These are phyloP conservation scores for Aurelia sp. DNA, from an alignment of 30 jellyfish, hydroid and myxozoan species.

Conservation along the genomic window DNA sequence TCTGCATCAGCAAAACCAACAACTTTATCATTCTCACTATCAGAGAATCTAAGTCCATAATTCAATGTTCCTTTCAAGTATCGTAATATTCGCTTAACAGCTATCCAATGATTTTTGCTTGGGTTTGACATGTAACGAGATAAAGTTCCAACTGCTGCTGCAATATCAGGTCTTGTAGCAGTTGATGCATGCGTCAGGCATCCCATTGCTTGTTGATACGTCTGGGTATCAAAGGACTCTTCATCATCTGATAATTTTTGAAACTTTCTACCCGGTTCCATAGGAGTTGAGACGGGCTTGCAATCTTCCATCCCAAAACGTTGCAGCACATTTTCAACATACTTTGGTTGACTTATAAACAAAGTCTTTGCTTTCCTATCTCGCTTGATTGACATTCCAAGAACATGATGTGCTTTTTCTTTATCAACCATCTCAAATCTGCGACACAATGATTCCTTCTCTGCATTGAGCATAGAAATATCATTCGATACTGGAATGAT, in stretches of 20 bases:
- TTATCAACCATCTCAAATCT: slow-evolving; percentile 26
- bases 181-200: slow-evolving; percentile 57
- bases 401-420: slow-evolving; percentile 28
- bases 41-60: too few relatives aligned
- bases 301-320: slow-evolving; percentile 74
- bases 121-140: slow-evolving; percentile 65
- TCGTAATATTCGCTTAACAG: too few relatives aligned
- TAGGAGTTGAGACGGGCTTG: slow-evolving; percentile 63
- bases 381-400: slow-evolving; percentile 49
- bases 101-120: slow-evolving; percentile 71
- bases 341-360: slow-evolving; percentile 49
- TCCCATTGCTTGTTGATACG: slow-evolving; percentile 61
- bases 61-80: too few relatives aligned
- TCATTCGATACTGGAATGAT: slow-evolving; percentile 53
- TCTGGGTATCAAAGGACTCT: slow-evolving; percentile 33
- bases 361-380: slow-evolving; percentile 3
- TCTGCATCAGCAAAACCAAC: too few relatives aligned
- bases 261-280: neutral
- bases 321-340: slow-evolving; percentile 52
- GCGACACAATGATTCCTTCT: neutral
- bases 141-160: slow-evolving; percentile 68
- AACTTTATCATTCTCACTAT: too few relatives aligned
- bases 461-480: neutral
- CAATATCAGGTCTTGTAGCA: slow-evolving; percentile 66
- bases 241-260: slow-evolving; percentile 48